Evolutionary conservation across 2,113 vertebrate species (phyloP).

Genomic region (Mola mola): DNA sequence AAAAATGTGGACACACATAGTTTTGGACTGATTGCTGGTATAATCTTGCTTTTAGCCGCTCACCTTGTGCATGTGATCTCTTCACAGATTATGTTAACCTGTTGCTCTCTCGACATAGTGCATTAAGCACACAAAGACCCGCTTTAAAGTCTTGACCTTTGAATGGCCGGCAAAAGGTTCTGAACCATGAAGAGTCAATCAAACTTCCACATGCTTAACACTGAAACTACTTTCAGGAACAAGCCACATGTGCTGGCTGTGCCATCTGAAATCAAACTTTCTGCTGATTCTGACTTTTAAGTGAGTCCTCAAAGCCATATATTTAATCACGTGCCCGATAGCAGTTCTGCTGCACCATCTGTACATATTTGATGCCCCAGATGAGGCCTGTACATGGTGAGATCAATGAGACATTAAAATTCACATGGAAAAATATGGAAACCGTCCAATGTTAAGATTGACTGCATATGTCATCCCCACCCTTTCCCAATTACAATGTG

Average conservation of each 20-base stretch:
- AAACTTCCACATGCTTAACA: conserved; percentile 31
- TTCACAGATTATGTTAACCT: conserved; percentile 39
- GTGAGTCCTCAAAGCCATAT: conserved; percentile 1
- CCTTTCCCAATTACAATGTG: background rate
- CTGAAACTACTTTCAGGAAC: background rate
- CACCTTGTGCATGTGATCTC: no score
- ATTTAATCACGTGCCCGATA: conserved; percentile 3
- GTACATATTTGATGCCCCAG: background rate
- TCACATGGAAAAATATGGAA: background rate
- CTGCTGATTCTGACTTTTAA: background rate
- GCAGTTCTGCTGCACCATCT: background rate
- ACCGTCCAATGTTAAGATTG: background rate
- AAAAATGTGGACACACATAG: no score
- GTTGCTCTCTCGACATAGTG: conserved; percentile 17
- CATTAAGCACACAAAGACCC: conserved; percentile 23
- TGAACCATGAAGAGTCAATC: conserved; percentile 30
- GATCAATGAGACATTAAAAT: background rate
- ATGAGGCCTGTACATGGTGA: background rate
- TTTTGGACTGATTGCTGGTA: no score
- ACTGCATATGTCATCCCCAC: background rate
- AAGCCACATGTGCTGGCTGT: conserved; percentile 8
- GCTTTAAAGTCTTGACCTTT: conserved; percentile 31
- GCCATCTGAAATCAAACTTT: conserved; percentile 6
- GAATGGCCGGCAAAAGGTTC: conserved; percentile 24
- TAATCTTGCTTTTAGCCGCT: no score